Base-by-base conservation (phyloP, 2,888 invertebrate species). In the Xylota segnis region DNA sequence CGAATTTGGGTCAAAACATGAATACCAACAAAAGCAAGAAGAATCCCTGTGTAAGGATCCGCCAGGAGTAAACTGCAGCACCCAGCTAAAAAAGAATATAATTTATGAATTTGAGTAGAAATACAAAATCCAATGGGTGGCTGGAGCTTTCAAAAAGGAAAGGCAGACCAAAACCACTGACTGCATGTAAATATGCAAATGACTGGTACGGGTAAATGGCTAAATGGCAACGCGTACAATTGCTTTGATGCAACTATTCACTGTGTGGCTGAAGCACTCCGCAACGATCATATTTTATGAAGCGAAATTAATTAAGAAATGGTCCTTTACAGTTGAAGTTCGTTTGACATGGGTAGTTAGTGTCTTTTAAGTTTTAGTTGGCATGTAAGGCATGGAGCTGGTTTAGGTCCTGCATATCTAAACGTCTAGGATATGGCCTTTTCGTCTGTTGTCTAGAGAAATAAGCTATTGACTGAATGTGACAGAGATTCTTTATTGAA, bases 1-100 rank as follows among this genome's bases (percentile, higher is more conserved):
- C 50, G 56, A 84, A 79, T 84, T 63, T 86, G 61, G 86, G 86
- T 86, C 86, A 86, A 40, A 56, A 50, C 29, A 52, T 65, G 52
- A 45, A 61, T 40, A 50, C n/a, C 34, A 9, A 43, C 29, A 65
- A 43, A 50, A 66, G 14, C 16, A 16, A 5, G 16, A 0, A 10
- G 10, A 10, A 10, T 37, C 66, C n/a, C 14, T 43, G 14, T 18
- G 45, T 50, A 56, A 37, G 50, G 16, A 74, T 65, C 14, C 65
- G 29, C 56, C 45, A 37, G 43, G 61, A 50, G 12, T 50, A 68
- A 66, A 34, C 45, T 70, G 76, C 63, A 54, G 56, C 54, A 47
- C 47, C 23, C 23, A 23, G 70, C 37, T 47, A 70, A 61, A 68
- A 66, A 81, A 32, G 50, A 45, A n/a, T 65, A 23, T 78, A 56